A percentile compares a stretch with the other conserved stretches of the same genome.
Evolutionary conservation across 2,888 invertebrate species (phyloP).

Genomic region (Cancer borealis): DNA sequence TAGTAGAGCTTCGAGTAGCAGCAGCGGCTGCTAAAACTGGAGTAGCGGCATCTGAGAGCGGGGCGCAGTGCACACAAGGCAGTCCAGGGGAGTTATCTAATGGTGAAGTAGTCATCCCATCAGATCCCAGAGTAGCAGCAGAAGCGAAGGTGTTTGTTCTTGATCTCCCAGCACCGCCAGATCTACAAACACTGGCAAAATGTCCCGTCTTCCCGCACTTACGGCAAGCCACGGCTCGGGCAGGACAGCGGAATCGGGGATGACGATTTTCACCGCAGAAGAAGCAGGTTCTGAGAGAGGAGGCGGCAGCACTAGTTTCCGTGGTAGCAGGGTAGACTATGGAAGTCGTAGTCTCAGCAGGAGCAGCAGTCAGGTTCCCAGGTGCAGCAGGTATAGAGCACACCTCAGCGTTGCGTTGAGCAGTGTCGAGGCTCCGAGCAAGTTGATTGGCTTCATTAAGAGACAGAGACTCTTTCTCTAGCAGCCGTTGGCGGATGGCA

Average conservation of each 20-base stretch:
- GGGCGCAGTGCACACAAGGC: not conserved
- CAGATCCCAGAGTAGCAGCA: not conserved
- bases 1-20: not conserved
- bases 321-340: too few relatives aligned
- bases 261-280: not conserved
- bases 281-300: not conserved
- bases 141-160: not conserved
- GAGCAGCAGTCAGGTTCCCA: not conserved
- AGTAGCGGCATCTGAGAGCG: not conserved
- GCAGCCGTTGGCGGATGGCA: not conserved
- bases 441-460: constrained; percentile 8
- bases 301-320: too few relatives aligned
- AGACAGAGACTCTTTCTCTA: constrained; percentile 16
- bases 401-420: constrained; percentile 42
- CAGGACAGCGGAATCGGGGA: constrained; percentile 34
- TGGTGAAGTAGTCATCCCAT: not conserved
- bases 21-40: not conserved
- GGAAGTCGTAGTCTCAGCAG: not conserved
- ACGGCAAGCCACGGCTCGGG: not conserved
- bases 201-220: not conserved
- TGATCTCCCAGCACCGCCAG: not conserved
- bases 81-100: not conserved
- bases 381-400: not conserved
- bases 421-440: constrained; percentile 24
- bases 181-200: not conserved